phyloP scores from a whole-genome alignment of 2,888 invertebrate genomes.

The Meandrusa payeni region DNA sequence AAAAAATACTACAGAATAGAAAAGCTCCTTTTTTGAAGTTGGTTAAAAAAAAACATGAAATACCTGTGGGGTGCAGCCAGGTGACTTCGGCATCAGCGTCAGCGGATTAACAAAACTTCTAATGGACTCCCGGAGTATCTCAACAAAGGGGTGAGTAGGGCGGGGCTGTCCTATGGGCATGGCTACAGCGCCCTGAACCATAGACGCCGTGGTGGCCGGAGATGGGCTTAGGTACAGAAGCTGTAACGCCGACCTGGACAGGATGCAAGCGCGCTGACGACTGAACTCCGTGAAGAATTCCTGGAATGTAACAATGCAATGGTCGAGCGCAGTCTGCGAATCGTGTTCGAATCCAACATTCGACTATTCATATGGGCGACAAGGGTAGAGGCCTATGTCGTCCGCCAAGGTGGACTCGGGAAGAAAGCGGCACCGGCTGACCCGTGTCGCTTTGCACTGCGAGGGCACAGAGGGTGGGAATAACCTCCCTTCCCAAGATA shows the following conservation, averaged over 20 bases:
- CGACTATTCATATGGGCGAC: too few species aligned
- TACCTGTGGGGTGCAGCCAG: conserved; percentile 84
- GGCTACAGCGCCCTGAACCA: conserved; percentile 52
- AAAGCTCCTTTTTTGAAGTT: too few species aligned
- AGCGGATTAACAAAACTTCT: conserved; percentile 95
- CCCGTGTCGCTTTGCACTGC: too few species aligned
- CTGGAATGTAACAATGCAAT: too few species aligned
- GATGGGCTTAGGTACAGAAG: conserved; percentile 85
- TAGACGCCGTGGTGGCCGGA: conserved; percentile 56
- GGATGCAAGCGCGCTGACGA: conserved; percentile 91
- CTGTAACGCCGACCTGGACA: conserved; percentile 94
- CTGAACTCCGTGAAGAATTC: conserved; percentile 97
- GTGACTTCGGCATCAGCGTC: conserved; percentile 87
- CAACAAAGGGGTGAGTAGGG: conserved; percentile 81
- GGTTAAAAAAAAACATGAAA: conserved; percentile 26
- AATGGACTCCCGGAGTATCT: conserved; percentile 92
- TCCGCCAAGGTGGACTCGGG: too few species aligned
- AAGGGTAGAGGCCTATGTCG: too few species aligned
- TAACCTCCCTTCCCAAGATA: too few species aligned
- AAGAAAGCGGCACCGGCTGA: too few species aligned
- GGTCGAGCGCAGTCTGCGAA: too few species aligned
- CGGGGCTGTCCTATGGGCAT: conserved; percentile 45
- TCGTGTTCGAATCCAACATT: too few species aligned
- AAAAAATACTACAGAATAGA: too few species aligned
- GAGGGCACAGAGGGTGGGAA: too few species aligned